phyloP scores from a whole-genome alignment of 2,797 vertebrate genomes.

The Acanthurus leucopareius region DNA sequence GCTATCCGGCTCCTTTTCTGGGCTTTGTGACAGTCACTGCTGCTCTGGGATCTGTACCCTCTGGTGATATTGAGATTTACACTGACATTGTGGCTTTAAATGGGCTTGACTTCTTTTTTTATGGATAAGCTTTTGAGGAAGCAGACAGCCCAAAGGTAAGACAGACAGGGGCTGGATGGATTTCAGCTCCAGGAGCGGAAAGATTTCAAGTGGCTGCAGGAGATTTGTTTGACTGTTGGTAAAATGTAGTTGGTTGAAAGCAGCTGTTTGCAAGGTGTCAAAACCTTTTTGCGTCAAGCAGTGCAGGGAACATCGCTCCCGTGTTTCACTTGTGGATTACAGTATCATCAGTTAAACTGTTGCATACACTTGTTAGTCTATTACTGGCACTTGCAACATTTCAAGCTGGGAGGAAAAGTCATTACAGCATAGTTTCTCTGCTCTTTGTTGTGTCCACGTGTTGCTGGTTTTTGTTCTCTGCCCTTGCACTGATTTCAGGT shows the following conservation, averaged over 20 bases:
- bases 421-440: conserved; percentile 3
- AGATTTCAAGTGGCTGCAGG: conserved; percentile 12
- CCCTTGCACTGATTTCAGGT: conserved; percentile 46
- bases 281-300: conserved; percentile 15
- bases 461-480: conserved; percentile 38
- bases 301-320: conserved; percentile 9
- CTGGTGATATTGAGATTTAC: conserved; percentile 33
- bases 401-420: conserved; percentile 25
- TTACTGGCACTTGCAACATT: conserved; percentile 34
- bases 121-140: conserved; percentile 40
- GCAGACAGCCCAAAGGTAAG: conserved; percentile 45
- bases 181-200: background rate
- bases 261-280: conserved; percentile 11
- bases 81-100: conserved; percentile 43
- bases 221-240: conserved; percentile 34
- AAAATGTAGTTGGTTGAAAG: background rate
- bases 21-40: conserved; percentile 36
- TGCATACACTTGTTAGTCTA: conserved; percentile 6
- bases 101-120: conserved; percentile 36
- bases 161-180: conserved; percentile 12
- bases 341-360: conserved; percentile 1
- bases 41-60: conserved; percentile 41
- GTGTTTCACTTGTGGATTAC: conserved; percentile 15
- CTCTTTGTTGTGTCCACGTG: conserved; percentile 20
- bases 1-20: conserved; percentile 8